A percentile compares a stretch with the other conserved stretches of the same genome.
Conservation (phyloP, 2,797 vertebrate genomes). For the Apogon talboti region DNA sequence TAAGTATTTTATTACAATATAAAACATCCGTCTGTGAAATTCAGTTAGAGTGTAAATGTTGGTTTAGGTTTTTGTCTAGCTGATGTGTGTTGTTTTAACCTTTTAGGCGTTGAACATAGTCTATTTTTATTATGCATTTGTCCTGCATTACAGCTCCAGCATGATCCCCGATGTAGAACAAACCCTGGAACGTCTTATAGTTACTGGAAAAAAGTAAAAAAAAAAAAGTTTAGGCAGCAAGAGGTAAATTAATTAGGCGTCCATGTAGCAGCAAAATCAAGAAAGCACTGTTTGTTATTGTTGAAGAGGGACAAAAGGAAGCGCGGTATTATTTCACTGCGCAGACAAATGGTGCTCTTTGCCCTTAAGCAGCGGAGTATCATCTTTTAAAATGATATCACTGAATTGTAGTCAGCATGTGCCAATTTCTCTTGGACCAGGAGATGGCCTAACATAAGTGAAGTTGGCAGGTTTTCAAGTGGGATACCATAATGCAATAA, state of each 20-base stretch:
- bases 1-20: not conserved
- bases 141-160: slow-evolving; percentile 23
- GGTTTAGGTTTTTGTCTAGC: not conserved
- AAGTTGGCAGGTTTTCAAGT: slow-evolving; percentile 55
- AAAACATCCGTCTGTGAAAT: not conserved
- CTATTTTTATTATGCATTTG: slow-evolving; percentile 28
- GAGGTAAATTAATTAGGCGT: no score
- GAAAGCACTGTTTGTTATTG: slow-evolving; percentile 3
- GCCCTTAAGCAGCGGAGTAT: slow-evolving; percentile 2
- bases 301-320: slow-evolving; percentile 10
- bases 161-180: slow-evolving; percentile 15
- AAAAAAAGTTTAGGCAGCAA: not conserved
- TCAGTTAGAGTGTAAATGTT: not conserved
- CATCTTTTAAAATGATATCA: slow-evolving; percentile 24
- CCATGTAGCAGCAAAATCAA: not conserved
- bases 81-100: slow-evolving; percentile 7
- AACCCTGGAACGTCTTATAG: not conserved
- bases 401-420: slow-evolving; percentile 31
- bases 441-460: slow-evolving; percentile 43
- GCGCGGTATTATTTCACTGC: slow-evolving; percentile 1
- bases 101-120: slow-evolving; percentile 33
- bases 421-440: slow-evolving; percentile 39
- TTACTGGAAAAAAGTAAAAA: not conserved
- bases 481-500: slow-evolving; percentile 55
- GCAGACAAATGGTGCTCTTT: slow-evolving; percentile 5